Evolutionary conservation across 2,888 invertebrate genomes (phyloP), one percentile per base, ranked within the genome.

Genomic region (Imbricaverruca yamaguchii): DNA sequence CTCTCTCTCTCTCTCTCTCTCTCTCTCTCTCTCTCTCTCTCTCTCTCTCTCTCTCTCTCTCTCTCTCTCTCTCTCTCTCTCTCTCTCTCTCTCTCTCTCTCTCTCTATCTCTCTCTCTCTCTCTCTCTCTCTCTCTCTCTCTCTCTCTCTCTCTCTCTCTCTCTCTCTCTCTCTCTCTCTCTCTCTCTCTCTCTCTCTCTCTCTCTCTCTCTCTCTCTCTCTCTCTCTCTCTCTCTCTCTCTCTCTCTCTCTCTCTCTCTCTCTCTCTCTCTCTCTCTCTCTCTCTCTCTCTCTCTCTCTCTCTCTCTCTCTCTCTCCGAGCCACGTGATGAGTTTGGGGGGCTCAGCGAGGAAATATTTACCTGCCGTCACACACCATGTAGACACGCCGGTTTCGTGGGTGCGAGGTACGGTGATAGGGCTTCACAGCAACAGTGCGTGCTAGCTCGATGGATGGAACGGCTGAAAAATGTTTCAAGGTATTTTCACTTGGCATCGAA

Each of bases 1-100:
- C 18, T 55, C 10, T 56, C 55, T 80, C 23, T 55, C 10, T 80
- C 23, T 80, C 8, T 80, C 13, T 21, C 15, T 4, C 10, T 80
- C 18, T 80, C 56, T 80, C 10, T 80, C 18, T 80, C 7, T 80
- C 23, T 80, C 15, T 10, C 15, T 55, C 23, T 80, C 18, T 53
- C 23, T 80, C 23, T 80, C 18, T 80, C 23, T 80, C 23, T 80
- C 23, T 80, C 18, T 80, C 23, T 80, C 23, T 80, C 23, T 80
- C 23, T 80, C 23, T 80, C 12, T 55, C 12, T 55, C 12, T 55
- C 12, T 25, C 12, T 55, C 12, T 12, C 12, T 55, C 2, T 15
- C 8, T 10, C 8, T 55, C 8, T 55, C 13, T 56, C 10, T 80
- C 10, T 80, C 10, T 80, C 18, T n/a, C 18, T 57, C 18, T 57